Conservation (phyloP, 1,140 invertebrate genomes). For the Cotesia typhae region DNA sequence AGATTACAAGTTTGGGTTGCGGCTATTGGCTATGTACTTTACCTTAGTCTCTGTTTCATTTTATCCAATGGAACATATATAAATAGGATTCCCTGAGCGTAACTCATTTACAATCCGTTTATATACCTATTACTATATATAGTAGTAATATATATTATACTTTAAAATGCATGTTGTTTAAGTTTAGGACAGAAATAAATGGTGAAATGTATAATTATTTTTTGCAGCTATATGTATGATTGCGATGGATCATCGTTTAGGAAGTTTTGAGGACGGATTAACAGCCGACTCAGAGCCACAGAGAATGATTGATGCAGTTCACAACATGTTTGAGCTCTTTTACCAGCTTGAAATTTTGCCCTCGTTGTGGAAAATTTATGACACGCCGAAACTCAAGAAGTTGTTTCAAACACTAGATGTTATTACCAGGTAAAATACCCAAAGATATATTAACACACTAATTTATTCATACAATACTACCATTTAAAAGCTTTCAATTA, state of each 20-base stretch:
- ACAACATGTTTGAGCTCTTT: constrained; percentile 69
- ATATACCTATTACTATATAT: no score
- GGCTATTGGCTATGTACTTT: background rate
- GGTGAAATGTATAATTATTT: constrained; percentile 25
- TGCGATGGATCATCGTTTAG: constrained; percentile 74
- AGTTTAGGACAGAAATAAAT: no score
- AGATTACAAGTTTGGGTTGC: constrained; percentile 18
- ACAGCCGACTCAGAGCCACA: constrained; percentile 66
- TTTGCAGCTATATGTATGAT: constrained; percentile 70
- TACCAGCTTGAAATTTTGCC: constrained; percentile 71
- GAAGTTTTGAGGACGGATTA: constrained; percentile 67
- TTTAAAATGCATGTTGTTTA: background rate
- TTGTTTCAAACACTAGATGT: constrained; percentile 62
- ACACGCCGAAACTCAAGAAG: constrained; percentile 68
- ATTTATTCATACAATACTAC: background rate
- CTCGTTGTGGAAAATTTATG: constrained; percentile 70
- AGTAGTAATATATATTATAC: constrained; percentile 4
- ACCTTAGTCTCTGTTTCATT: background rate
- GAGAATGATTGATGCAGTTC: constrained; percentile 70
- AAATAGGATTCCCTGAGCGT: background rate
- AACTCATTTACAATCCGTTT: constrained; percentile 3
- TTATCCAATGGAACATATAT: background rate
- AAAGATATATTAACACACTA: background rate
- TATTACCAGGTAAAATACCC: constrained; percentile 47
- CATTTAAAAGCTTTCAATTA: background rate